phyloP scores from a whole-genome alignment of 2,113 vertebrate genomes.

The Mus musculus region GRCm39 chr11:82925501-82926000 shows the following conservation, averaged over 20 bases:
- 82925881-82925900: too few species aligned
- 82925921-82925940: background rate
- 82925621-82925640: background rate
- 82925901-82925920: background rate
- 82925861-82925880: too few species aligned
- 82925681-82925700: background rate
- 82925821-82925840: too few species aligned
- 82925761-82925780: background rate
- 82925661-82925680: background rate
- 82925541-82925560: background rate
- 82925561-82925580: background rate
- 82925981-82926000: rapidly evolving
- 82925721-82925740: background rate
- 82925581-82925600: too few species aligned
- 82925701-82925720: background rate
- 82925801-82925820: too few species aligned
- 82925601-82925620: background rate
- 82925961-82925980: conserved; percentile 62
- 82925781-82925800: background rate
- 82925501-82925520: background rate
- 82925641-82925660: background rate
- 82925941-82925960: conserved; percentile 73
- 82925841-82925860: too few species aligned
- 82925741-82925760: background rate
- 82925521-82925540: background rate